Evolutionary conservation across 2,797 vertebrate genomes (phyloP).

Genomic region (Coluber constrictor): DNA sequence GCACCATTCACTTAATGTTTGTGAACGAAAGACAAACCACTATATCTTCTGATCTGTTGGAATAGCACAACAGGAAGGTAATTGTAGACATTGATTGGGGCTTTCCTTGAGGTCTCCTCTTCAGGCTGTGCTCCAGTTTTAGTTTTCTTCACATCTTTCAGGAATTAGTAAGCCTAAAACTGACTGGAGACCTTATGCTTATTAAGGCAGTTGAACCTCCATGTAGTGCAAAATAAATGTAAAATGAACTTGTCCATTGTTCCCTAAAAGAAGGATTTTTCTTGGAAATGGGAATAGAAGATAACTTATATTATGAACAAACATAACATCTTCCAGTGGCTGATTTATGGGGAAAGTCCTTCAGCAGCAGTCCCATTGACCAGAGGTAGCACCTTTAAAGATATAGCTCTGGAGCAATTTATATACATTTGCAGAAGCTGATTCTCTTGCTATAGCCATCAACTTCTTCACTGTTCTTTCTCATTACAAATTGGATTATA

Average conservation of each 20-base stretch:
- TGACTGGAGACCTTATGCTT: background rate
- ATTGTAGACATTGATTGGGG: background rate
- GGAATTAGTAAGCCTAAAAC: background rate
- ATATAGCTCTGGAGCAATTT: background rate
- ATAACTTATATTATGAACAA: background rate
- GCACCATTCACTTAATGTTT: background rate
- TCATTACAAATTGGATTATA: background rate
- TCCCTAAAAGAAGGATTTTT: background rate
- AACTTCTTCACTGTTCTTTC: background rate
- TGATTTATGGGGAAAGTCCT: background rate
- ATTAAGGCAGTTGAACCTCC: background rate
- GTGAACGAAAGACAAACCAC: slow-evolving; percentile 8
- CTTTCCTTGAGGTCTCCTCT: background rate
- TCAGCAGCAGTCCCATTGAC: background rate
- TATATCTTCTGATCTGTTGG: slow-evolving; percentile 4
- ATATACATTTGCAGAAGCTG: background rate
- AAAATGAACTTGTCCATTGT: background rate
- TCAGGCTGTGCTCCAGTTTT: background rate
- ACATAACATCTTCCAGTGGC: background rate
- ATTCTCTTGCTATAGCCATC: background rate
- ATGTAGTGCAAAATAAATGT: background rate
- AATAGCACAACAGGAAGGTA: background rate
- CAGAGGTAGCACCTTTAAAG: background rate
- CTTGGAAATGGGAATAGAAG: background rate
- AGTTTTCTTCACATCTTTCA: background rate